A percentile compares a stretch with the other conserved stretches of the same genome.
Conservation (phyloP, 2,113 vertebrate genomes). For the Poecilia latipinna region DNA sequence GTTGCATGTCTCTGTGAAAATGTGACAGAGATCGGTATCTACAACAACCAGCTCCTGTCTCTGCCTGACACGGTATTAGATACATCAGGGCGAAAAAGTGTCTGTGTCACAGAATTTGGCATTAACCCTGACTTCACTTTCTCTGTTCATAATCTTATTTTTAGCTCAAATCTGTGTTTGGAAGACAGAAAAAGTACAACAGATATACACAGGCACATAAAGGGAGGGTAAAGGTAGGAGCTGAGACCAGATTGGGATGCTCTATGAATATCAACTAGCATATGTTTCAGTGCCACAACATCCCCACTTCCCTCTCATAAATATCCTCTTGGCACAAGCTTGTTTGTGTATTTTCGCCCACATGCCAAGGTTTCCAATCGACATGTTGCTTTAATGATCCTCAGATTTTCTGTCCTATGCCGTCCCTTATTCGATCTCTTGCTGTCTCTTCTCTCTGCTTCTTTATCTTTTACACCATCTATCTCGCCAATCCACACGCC, state of each 20-base stretch:
- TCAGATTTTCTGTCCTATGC: constrained; percentile 37
- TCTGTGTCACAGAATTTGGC: constrained; percentile 16
- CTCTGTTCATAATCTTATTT: constrained; percentile 38
- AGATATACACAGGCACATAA: constrained; percentile 30
- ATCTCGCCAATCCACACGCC: constrained; percentile 34
- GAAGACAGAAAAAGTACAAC: constrained; percentile 30
- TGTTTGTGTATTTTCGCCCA: constrained; percentile 46
- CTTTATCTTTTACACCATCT: constrained; percentile 42
- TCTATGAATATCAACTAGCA: constrained; percentile 68
- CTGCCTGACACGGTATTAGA: constrained; percentile 28
- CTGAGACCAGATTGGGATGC: constrained; percentile 57
- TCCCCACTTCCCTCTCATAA: constrained; percentile 54
- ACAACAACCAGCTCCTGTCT: constrained; percentile 38
- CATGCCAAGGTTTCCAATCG: constrained; percentile 49
- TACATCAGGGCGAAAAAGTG: constrained; percentile 23
- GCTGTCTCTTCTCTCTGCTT: constrained; percentile 24
- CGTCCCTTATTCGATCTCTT: constrained; percentile 25
- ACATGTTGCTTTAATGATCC: constrained; percentile 52
- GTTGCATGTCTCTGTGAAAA: constrained; percentile 14
- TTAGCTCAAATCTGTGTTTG: constrained; percentile 30
- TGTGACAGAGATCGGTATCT: constrained; percentile 37
- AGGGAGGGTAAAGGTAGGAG: constrained; percentile 57
- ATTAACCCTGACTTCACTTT: constrained; percentile 26
- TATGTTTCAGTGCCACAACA: constrained; percentile 53
- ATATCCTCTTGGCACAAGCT: constrained; percentile 58